Evolutionary conservation across 2,113 vertebrate species (phyloP), one percentile per base, ranked within the genome.

Genomic region (Cavia porcellus): DNA sequence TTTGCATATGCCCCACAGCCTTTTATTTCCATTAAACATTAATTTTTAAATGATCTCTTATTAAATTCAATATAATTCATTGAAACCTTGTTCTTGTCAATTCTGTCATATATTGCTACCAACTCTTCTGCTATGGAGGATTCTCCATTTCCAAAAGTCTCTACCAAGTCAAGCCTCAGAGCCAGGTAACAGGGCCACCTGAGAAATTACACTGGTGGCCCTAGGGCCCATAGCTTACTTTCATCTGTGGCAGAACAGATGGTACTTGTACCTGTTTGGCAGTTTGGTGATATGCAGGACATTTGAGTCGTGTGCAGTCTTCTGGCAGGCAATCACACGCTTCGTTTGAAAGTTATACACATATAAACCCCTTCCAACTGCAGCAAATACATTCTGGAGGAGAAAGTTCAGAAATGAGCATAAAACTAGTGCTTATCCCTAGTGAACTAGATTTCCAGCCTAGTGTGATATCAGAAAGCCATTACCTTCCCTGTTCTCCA

Each of bases 351-450:
- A 97, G 97, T 99, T 99, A 98, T 99, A 99, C 52, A 99, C 99
- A 1, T 99, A 99, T 95, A 99, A 98, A 52, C 99, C 99, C 95
- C 99, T 99, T 96, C 99, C 99, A 97, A 99, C 99, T 17, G 99
- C 99, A 89, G 99, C 99, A 96, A 99, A 99, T 95, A 99, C 95
- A 95, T 98, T 98, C 99, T 99, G 82, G 55, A 92, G 9, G 20
- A 17, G 64, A 96, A 92, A 98, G 90, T 94, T 98, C 47, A 97
- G 94, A 97, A 98, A 96, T 59, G 92, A 66, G 86, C 66, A 89
- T 84, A 98, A 97, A 90, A 83, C 96, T 57, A 95, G 75, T n/a
- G 62, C 80, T 83, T 88, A 88, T 85, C 57, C n/a, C 57, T 83
- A 7, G 0, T 93, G 74, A 90, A 97, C 98, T n/a, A 47, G 90